Conservation (phyloP, 2,888 invertebrate species). For the Lamellibrachia satsuma region DNA sequence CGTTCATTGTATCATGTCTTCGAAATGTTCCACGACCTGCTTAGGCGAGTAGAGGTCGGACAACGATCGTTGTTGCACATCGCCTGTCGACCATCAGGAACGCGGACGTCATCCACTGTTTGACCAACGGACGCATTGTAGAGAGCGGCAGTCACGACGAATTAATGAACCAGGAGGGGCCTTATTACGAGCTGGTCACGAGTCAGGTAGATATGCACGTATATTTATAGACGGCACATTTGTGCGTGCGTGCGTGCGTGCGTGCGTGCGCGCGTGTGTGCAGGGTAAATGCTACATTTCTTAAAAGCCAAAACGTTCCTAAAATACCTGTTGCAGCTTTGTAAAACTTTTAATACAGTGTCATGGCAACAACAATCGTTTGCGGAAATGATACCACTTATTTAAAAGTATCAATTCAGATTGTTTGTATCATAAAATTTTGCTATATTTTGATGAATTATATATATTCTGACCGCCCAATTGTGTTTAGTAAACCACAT, state of each 20-base stretch:
- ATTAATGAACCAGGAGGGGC: constrained; percentile 41
- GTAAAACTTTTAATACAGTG: too few species aligned
- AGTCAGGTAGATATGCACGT: constrained; percentile 41
- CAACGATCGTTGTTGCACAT: constrained; percentile 65
- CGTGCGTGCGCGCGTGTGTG: not conserved
- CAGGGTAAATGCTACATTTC: not conserved
- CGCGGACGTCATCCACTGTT: constrained; percentile 70
- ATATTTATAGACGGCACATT: too few species aligned
- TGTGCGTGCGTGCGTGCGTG: not conserved
- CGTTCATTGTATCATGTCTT: too few species aligned
- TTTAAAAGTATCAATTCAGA: too few species aligned
- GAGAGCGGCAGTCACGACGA: constrained; percentile 48
- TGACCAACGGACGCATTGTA: constrained; percentile 41
- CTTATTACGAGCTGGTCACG: constrained; percentile 67
- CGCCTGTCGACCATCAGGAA: constrained; percentile 71
- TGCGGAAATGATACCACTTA: too few species aligned
- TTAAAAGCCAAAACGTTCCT: not conserved
- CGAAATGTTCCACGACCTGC: not conserved
- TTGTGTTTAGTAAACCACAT: too few species aligned
- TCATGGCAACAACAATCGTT: too few species aligned
- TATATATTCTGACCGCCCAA: too few species aligned
- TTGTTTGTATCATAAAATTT: too few species aligned
- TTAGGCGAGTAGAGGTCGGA: constrained; percentile 58
- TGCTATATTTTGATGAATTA: too few species aligned
- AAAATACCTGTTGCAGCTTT: not conserved